phyloP scores from a whole-genome alignment of 2,797 vertebrate species.

The Knipowitschia caucasica region DNA sequence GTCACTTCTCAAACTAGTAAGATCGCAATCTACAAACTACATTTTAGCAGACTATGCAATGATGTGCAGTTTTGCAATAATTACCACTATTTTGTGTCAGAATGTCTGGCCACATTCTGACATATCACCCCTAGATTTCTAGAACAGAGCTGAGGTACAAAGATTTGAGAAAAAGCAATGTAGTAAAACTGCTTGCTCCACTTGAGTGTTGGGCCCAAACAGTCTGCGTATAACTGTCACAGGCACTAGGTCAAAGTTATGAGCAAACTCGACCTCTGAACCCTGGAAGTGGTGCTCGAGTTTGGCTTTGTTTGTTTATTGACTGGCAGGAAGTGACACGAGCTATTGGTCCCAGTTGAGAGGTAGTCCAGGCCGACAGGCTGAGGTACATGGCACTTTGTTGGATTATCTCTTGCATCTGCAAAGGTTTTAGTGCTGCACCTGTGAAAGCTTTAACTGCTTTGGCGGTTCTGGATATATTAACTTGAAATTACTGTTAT shows the following conservation, averaged over 20 bases:
- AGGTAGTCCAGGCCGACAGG: constrained; percentile 46
- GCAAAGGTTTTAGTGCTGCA: constrained; percentile 32
- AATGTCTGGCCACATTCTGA: not conserved
- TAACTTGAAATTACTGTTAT: constrained; percentile 22
- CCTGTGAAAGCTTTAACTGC: constrained; percentile 39
- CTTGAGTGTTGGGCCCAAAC: constrained; percentile 46
- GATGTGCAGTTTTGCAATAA: no score
- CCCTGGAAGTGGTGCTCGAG: constrained; percentile 66
- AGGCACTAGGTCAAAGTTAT: constrained; percentile 56
- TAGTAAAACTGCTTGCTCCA: constrained; percentile 53
- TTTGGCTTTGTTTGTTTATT: constrained; percentile 72
- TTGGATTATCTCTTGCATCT: constrained; percentile 45
- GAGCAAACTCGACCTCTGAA: constrained; percentile 59
- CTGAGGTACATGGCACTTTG: constrained; percentile 28
- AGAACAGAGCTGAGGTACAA: constrained; percentile 2
- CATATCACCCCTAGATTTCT: not conserved
- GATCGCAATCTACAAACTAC: no score
- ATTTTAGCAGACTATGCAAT: no score
- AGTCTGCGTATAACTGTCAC: constrained; percentile 61
- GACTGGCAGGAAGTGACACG: constrained; percentile 62
- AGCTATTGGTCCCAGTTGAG: constrained; percentile 52
- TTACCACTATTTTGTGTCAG: no score
- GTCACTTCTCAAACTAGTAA: no score
- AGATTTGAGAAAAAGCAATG: constrained; percentile 30
- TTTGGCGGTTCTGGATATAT: constrained; percentile 37